Evolutionary conservation across 2,113 vertebrate species (phyloP), one percentile per base, ranked within the genome.

Genomic region (Pluvialis apricaria): DNA sequence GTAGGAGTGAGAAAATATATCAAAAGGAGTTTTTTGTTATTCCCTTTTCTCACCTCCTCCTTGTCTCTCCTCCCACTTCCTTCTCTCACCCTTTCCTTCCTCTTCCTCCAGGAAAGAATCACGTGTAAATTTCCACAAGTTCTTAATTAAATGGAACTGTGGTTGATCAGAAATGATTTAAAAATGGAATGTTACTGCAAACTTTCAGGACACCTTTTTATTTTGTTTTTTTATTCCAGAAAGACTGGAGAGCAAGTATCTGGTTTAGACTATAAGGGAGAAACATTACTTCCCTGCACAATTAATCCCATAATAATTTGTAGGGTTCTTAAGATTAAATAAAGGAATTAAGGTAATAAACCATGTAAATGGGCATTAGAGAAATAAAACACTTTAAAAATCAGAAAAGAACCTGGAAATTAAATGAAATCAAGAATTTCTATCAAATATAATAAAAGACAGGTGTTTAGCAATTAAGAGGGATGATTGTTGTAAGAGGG

Each of bases 401-500:
- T 82, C 65, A 38, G 31, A 62, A 86, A 93, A 96, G 32, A 73
- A 66, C 70, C 15, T 62, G 28, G 36, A 86, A 97, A 93, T 88
- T 69, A 94, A 95, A 96, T 82, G 2, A 94, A 96, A 97, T 97
- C 94, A 97, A 96, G 66, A 93, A 90, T 90, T 95, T 18, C 38
- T 90, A 88, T 90, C n/a, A 94, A 95, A 92, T 88, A 82, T 95
- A 98, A 96, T 97, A 97, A 95, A 96, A 96, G 90, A 95, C 97
- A 98, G 95, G 95, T 98, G 97, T 96, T 97, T 86, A 93, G 64
- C 90, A 90, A 60, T 96, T 96, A 94, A 94, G 84, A 98, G 71
- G 79, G 66, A 90, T 94, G 82, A 93, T 86, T 61, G 13, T 83
- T 97, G 17, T 78, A 95, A 94, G 68, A 60, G 58, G 42, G 82